Evolutionary conservation across 2,888 invertebrate genomes (phyloP), one percentile per base, ranked within the genome.

Genomic region (Polymixis flavicincta): DNA sequence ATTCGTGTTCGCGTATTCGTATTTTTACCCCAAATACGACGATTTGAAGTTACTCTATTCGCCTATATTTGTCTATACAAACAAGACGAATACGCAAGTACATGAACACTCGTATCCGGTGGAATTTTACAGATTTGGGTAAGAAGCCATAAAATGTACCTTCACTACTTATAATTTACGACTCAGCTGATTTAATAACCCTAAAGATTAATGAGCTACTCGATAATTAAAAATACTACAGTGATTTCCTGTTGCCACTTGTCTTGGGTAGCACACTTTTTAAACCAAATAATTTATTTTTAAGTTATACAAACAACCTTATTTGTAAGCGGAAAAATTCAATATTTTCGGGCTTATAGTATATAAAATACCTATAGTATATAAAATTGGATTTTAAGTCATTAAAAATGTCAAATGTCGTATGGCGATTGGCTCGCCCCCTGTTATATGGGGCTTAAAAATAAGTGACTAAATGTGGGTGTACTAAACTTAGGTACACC

Each of bases 251-350:
- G 25, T 14, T 37, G 8, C 42, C 19, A 37, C 11, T 75, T 67
- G 14, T 1, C n/a, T 54, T 54, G 54, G n/a, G 13, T 3, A 32
- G 22, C n/a, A 57, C 2, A 54, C 11, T n/a, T 50, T 37, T 73
- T n/a, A 19, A 54, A 70, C 19, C 2, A 25, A 63, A 50, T 70
- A 37, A 80, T 65, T 17, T 64, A 80, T 75, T 75, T 64, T 55
- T 52, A 52, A 28, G 52, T 32, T 69, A 74, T 61, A 66, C 8
- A 55, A 61, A 25, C 25, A 54, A 57, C 11, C 22, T 28, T 42
- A 48, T 28, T 45, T 22, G 48, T 66, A 28, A 14, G 14, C 22
- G 1, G 52, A 14, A 13, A n/a, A 37, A 32, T n/a, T 17, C 9
- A 57, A 68, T 37, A 50, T 22, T 13, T 55, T 70, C 17, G 7